phyloP scores from a whole-genome alignment of 2,888 invertebrate genomes.

The Xanthorhoe designata region DNA sequence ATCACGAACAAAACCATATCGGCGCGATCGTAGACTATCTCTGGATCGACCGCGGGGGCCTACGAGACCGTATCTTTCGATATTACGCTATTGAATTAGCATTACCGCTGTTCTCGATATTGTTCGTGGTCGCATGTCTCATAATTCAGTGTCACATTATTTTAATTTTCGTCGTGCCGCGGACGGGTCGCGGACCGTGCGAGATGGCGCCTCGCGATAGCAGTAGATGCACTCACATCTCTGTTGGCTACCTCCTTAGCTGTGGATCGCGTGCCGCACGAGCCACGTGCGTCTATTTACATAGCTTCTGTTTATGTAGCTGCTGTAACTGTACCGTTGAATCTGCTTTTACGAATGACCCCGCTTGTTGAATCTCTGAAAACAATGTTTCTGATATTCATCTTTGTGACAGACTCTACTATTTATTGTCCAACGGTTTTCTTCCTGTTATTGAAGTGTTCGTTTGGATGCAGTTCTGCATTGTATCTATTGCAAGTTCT shows the following conservation, averaged over 20 bases:
- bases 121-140: slow-evolving; percentile 60
- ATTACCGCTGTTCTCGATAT: slow-evolving; percentile 78
- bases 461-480: not conserved
- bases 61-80: slow-evolving; percentile 65
- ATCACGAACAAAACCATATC: slow-evolving; percentile 83
- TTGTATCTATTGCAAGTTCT: no score
- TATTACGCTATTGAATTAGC: slow-evolving; percentile 84
- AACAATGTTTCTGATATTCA: slow-evolving; percentile 1
- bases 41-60: slow-evolving; percentile 70
- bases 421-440: not conserved
- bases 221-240: slow-evolving; percentile 70
- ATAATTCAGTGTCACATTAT: slow-evolving; percentile 72
- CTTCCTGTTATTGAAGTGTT: not conserved
- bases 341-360: slow-evolving; percentile 8
- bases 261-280: slow-evolving; percentile 56
- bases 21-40: slow-evolving; percentile 79
- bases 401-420: not conserved
- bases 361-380: slow-evolving; percentile 5
- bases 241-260: slow-evolving; percentile 45
- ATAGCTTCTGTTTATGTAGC: slow-evolving; percentile 48
- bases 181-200: slow-evolving; percentile 67
- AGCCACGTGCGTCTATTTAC: slow-evolving; percentile 57
- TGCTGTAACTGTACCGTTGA: slow-evolving; percentile 26
- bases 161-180: slow-evolving; percentile 71
- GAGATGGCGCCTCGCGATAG: slow-evolving; percentile 68